A percentile compares a stretch with the other conserved stretches of the same genome.
phyloP scores from a whole-genome alignment of 2,888 invertebrate genomes.

The Linnaemya tessellans region DNA sequence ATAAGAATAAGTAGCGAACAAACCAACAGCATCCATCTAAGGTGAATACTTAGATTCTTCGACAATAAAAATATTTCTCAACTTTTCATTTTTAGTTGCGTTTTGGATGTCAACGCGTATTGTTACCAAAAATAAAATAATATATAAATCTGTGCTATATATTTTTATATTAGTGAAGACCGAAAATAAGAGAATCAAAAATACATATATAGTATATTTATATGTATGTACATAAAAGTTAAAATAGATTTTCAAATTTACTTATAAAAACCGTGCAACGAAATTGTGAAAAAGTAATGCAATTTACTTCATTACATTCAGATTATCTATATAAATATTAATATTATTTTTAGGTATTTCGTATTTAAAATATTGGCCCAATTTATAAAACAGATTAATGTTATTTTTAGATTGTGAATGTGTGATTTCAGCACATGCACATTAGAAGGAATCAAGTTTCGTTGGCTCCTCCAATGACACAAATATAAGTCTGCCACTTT shows the following conservation, averaged over 20 bases:
- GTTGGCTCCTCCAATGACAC: slow-evolving; percentile 74
- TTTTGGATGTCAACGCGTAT: slow-evolving; percentile 83
- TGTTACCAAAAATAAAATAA: slow-evolving; percentile 66
- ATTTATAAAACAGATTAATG: slow-evolving; percentile 1
- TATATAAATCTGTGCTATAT: neutral
- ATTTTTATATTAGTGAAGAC: slow-evolving; percentile 2
- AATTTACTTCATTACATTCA: too few species aligned
- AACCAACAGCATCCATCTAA: slow-evolving; percentile 81
- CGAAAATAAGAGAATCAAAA: slow-evolving; percentile 38
- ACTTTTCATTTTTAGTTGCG: slow-evolving; percentile 82
- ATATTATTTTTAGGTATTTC: neutral
- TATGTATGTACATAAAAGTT: slow-evolving; percentile 17
- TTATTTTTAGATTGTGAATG: slow-evolving; percentile 78
- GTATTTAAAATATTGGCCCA: neutral
- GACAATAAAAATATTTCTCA: slow-evolving; percentile 73
- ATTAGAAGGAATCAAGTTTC: slow-evolving; percentile 81
- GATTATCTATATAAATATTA: too few species aligned
- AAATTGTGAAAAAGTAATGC: slow-evolving; percentile 28
- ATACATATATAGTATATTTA: slow-evolving; percentile 16
- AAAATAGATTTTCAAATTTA: slow-evolving; percentile 36
- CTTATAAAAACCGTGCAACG: slow-evolving; percentile 3
- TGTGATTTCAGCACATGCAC: slow-evolving; percentile 75
- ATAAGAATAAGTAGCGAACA: slow-evolving; percentile 53
- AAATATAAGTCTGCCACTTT: slow-evolving; percentile 48
- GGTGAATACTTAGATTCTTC: slow-evolving; percentile 80